Conservation (phyloP, 2,888 invertebrate genomes). For the Dendrolimus pini region DNA sequence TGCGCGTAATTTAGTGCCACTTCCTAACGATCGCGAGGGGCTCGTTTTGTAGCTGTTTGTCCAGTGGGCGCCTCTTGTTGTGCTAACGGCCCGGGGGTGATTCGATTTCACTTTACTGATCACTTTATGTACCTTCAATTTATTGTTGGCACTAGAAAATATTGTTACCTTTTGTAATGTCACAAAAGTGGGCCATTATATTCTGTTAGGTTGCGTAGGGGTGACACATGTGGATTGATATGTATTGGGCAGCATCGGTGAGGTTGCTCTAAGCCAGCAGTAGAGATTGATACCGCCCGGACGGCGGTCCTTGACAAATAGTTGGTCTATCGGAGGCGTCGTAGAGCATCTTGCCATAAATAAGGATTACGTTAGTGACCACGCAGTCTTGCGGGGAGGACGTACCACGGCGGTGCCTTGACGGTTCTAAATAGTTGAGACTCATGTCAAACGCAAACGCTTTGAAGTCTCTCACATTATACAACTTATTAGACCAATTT, state of each 20-base stretch:
- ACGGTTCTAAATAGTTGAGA: conserved; percentile 36
- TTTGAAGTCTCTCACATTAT: conserved; percentile 34
- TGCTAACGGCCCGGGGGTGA: conserved; percentile 47
- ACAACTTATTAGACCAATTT: conserved; percentile 27
- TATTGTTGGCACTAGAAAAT: conserved; percentile 46
- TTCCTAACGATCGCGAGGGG: conserved; percentile 50
- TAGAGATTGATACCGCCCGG: conserved; percentile 63
- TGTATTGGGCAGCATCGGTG: conserved; percentile 34
- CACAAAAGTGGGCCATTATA: background rate
- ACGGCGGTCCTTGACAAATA: conserved; percentile 61
- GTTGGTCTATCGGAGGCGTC: conserved; percentile 64
- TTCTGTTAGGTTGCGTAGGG: conserved; percentile 20
- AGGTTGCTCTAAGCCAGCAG: conserved; percentile 43
- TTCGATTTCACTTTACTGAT: conserved; percentile 65
- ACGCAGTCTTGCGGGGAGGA: conserved; percentile 64
- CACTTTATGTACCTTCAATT: conserved; percentile 52
- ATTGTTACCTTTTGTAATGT: conserved; percentile 42
- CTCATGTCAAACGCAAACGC: conserved; percentile 46
- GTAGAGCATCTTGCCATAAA: conserved; percentile 72
- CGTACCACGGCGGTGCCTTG: conserved; percentile 40
- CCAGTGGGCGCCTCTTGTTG: conserved; percentile 44
- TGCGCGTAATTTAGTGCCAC: conserved; percentile 63
- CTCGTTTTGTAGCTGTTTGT: conserved; percentile 42
- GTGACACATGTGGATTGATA: conserved; percentile 31
- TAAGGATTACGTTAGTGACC: conserved; percentile 71